A percentile compares a stretch with the other conserved stretches of the same genome.
These are phyloP conservation scores for Brachylomia viminalis DNA, from an alignment of 2,888 invertebrate genomes.

Conservation along the genomic window DNA sequence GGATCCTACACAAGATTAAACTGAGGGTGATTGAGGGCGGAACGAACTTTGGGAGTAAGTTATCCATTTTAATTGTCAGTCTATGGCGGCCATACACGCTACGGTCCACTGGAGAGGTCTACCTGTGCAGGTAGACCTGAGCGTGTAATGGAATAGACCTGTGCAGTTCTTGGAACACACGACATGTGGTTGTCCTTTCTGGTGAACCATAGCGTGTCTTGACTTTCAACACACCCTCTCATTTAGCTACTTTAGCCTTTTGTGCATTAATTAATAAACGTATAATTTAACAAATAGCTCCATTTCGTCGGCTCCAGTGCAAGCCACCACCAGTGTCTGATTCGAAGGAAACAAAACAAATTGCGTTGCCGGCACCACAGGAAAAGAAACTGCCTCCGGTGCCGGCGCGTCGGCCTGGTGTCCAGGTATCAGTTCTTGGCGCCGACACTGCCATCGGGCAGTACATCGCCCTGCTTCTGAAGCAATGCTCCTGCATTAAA, in stretches of 20 bases:
- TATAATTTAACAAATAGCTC: slow-evolving; percentile 71
- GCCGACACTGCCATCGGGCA: slow-evolving; percentile 89
- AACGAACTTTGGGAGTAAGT: slow-evolving; percentile 87
- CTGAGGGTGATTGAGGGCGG: slow-evolving; percentile 84
- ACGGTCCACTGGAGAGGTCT: neutral
- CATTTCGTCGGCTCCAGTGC: slow-evolving; percentile 80
- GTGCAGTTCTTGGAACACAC: neutral
- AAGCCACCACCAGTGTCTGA: slow-evolving; percentile 66
- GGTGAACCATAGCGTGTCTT: neutral
- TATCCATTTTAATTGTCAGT: neutral
- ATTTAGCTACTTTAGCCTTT: neutral
- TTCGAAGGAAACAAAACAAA: slow-evolving; percentile 24
- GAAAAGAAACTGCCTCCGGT: slow-evolving; percentile 69
- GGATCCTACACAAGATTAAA: slow-evolving; percentile 84
- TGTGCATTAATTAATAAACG: neutral
- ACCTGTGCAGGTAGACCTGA: neutral
- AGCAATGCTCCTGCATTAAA: slow-evolving; percentile 88
- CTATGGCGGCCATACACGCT: neutral
- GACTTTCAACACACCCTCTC: neutral
- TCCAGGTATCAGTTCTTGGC: slow-evolving; percentile 88
- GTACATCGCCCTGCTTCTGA: slow-evolving; percentile 87
- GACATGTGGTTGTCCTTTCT: too few relatives aligned
- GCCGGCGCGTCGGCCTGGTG: slow-evolving; percentile 78
- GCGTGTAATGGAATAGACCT: neutral
- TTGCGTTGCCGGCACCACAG: slow-evolving; percentile 76